Evolutionary conservation across 2,888 invertebrate genomes (phyloP), one percentile per base, ranked within the genome.

Genomic region (Stenotaenia linearis): DNA sequence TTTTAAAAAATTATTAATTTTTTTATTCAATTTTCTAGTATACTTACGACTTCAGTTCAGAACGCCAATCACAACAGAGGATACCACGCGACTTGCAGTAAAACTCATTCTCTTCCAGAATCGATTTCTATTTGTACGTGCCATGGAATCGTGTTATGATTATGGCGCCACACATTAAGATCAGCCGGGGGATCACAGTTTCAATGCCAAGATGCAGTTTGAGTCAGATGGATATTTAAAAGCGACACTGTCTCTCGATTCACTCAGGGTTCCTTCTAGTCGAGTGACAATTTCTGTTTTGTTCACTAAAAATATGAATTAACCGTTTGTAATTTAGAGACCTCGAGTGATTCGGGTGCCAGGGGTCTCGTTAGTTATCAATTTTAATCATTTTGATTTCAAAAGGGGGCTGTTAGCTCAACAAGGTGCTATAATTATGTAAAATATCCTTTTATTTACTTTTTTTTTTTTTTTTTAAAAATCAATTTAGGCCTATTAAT

Each of bases 41-140:
- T 79, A 56, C 80, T 4, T 79, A 80, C 61, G 77, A 79, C 79
- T 80, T 80, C 35, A 25, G 77, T 23, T 9, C 75, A n/a, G 80
- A 80, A 37, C 61, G 37, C 25, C 79, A 77, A 40, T 61, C 79
- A 21, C 76, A 80, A 56, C 79, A 79, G 25, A 80, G 80, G 79
- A 21, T 79, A 69, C 77, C 80, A 15, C 32, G 21, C 21, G 25
- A 75, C 40, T 15, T 74, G n/a, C 75, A 75, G 15, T 79, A 78
- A 78, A 78, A 0, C 37, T 40, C 15, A 25, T 21, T n/a, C 15
- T 69, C 69, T 69, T 69, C 69, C 28, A 69, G 25, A 40, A 40
- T 40, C 40, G 40, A 40, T 15, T 40, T 12, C 10, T 37, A 10
- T 37, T 7, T 40, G 40, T 40, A 15, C 40, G 40, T 12, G 40